These are phyloP conservation scores for Strigops habroptila DNA, from an alignment of 2,113 vertebrate species.

Conservation along the genomic window DNA sequence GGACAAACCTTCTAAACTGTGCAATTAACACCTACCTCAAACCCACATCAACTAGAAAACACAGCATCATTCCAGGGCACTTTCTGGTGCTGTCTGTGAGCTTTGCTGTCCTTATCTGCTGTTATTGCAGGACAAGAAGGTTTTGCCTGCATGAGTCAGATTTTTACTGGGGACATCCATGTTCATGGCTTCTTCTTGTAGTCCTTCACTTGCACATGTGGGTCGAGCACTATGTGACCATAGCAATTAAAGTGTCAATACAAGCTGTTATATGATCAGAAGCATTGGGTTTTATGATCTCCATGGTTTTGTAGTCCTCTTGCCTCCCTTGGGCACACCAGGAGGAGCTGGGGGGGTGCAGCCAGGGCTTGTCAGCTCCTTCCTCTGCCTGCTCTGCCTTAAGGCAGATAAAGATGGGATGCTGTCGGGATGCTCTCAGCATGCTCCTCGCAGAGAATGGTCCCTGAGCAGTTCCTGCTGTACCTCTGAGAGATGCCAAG, in stretches of 20 bases:
- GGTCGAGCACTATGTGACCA: fast-evolving
- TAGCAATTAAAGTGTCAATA: background rate
- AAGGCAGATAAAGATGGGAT: background rate
- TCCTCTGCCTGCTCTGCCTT: background rate
- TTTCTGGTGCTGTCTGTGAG: background rate
- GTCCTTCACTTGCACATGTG: background rate
- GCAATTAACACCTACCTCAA: background rate
- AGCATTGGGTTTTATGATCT: background rate
- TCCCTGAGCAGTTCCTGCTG: background rate
- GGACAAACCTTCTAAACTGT: background rate
- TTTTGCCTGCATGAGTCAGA: background rate
- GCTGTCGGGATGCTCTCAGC: background rate
- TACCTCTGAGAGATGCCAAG: background rate
- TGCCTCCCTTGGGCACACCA: background rate
- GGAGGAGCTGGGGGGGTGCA: background rate
- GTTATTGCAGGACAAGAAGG: background rate
- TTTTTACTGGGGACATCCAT: background rate
- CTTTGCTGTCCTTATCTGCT: background rate
- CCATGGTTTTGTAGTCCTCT: background rate
- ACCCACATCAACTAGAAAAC: background rate
- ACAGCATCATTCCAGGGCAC: background rate
- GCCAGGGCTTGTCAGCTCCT: background rate
- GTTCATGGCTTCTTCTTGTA: background rate
- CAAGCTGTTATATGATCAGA: background rate
- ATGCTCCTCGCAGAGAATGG: fast-evolving